Conservation (phyloP, 1,140 invertebrate genomes). For the Drosophila takahashii region DNA sequence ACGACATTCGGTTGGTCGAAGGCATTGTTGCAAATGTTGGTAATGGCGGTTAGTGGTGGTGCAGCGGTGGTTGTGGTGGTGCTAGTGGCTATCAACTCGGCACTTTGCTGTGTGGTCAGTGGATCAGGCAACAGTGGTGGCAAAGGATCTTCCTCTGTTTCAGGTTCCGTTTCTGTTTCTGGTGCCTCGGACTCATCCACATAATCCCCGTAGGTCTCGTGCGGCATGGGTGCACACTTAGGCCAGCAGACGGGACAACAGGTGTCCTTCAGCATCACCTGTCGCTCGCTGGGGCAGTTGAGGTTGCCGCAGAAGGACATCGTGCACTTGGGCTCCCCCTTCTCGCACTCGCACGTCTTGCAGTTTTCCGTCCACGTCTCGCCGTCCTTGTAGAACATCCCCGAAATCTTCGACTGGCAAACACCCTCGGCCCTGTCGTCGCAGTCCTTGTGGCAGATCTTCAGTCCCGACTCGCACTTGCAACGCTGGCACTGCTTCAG, state of each 20-base stretch:
- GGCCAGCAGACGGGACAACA: constrained; percentile 82
- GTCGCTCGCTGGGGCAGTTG: constrained; percentile 69
- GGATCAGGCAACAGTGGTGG: background rate
- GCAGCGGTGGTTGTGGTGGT: background rate
- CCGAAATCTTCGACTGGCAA: constrained; percentile 70
- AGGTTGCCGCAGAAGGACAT: constrained; percentile 65
- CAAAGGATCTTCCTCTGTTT: background rate
- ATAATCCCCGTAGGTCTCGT: constrained; percentile 46
- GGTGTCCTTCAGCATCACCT: constrained; percentile 63
- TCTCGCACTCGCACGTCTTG: constrained; percentile 70
- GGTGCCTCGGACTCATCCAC: constrained; percentile 19
- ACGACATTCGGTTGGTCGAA: constrained; percentile 60
- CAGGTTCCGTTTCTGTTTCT: no score
- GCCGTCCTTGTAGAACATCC: constrained; percentile 66
- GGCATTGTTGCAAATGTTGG: constrained; percentile 7
- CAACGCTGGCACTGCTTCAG: constrained; percentile 70
- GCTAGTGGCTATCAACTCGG: constrained; percentile 20
- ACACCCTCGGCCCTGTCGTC: constrained; percentile 59
- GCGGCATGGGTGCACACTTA: constrained; percentile 63
- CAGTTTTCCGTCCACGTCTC: constrained; percentile 73
- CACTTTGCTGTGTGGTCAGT: constrained; percentile 7
- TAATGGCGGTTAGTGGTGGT: constrained; percentile 10
- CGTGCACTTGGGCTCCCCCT: constrained; percentile 69
- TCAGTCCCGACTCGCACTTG: constrained; percentile 55
- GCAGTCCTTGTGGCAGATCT: constrained; percentile 70